A percentile compares a stretch with the other conserved stretches of the same genome.
These are phyloP conservation scores for Lordiphosa mommai DNA, from an alignment of 1,140 invertebrate genomes.

Conservation along the genomic window DNA sequence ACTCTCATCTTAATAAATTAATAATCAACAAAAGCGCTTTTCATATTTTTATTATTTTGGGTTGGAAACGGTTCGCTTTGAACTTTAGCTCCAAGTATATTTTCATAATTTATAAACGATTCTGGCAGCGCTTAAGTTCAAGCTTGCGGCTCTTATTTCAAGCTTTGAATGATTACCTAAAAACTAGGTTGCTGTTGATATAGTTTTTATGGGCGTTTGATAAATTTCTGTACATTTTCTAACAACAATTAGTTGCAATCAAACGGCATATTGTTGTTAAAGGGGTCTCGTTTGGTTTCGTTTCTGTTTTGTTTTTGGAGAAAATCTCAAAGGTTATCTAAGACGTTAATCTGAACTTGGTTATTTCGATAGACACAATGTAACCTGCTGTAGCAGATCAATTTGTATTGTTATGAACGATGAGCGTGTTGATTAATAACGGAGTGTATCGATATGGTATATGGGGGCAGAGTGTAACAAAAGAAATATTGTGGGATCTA, in stretches of 20 bases:
- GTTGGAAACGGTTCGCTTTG: slow-evolving; percentile 57
- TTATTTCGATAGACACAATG: slow-evolving; percentile 1
- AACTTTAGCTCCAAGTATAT: slow-evolving; percentile 60
- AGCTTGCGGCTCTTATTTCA: slow-evolving; percentile 35
- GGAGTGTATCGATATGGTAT: background rate
- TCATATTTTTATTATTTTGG: slow-evolving; percentile 52
- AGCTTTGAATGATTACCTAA: slow-evolving; percentile 64
- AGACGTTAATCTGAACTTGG: slow-evolving; percentile 7
- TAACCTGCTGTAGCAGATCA: slow-evolving; percentile 5
- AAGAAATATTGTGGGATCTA: too few relatives aligned
- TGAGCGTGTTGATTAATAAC: slow-evolving; percentile 7
- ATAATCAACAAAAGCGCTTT: slow-evolving; percentile 70
- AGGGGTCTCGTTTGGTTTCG: slow-evolving; percentile 20
- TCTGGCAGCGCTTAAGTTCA: slow-evolving; percentile 29
- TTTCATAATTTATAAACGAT: slow-evolving; percentile 76
- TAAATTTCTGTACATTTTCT: slow-evolving; percentile 68
- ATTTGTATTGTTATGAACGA: slow-evolving; percentile 5
- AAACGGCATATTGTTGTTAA: slow-evolving; percentile 64
- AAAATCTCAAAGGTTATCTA: background rate
- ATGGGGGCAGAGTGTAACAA: background rate
- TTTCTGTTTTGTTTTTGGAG: slow-evolving; percentile 1
- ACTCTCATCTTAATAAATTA: slow-evolving; percentile 59
- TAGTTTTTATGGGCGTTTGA: slow-evolving; percentile 74
- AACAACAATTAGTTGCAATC: slow-evolving; percentile 71
- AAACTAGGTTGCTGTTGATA: slow-evolving; percentile 52